Base-by-base conservation (phyloP, 1,140 invertebrate genomes). In the Arion vulgaris region DNA sequence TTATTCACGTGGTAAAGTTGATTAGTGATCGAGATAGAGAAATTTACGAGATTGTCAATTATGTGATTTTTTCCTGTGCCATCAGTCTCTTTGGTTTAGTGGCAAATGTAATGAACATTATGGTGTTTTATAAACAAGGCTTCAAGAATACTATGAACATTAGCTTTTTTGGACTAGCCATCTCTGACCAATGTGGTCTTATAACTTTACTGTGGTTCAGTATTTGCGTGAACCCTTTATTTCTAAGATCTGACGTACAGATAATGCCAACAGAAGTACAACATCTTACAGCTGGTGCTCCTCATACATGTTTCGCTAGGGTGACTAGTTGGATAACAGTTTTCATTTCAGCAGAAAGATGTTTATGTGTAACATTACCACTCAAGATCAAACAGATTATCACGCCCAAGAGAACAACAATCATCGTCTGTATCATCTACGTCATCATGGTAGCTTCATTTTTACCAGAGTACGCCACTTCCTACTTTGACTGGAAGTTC, bases 371-470 rank as follows among this genome's bases (percentile, higher is more conserved):
- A 28, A 57, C 32, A 17, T 28, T 1, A 11, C 74, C 74, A 1
- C 28, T 76, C 9, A 76, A 76, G 28, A 41, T 76, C 13, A 76
- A 76, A 32, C 26, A 78, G 7, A 78, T 78, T 23, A 78, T 78
- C 0, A 78, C 76, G 5, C 51, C 53, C 34, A 57, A 19, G 34
- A 15, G 74, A 17, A 53, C 74, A 32, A 32, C 49, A 4, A n/a
- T 76, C 1, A 32, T 26, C 17, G 13, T 76, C 11, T 28, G 1
- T 9, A 4, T 34, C 13, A 76, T 53, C 26, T 76, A 76, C 51
- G 32, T 34, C 13, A 53, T 76, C 11, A 73, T 9, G 5, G 23
- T 73, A 13, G 1, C n/a, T 9, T 73, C 1, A 1, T 26, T 45
- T 15, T 1, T 73, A 2, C 71, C 71, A 39, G 71, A 73, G n/a